Conservation (phyloP, 1,140 invertebrate species). For the Micrasema minimum region DNA sequence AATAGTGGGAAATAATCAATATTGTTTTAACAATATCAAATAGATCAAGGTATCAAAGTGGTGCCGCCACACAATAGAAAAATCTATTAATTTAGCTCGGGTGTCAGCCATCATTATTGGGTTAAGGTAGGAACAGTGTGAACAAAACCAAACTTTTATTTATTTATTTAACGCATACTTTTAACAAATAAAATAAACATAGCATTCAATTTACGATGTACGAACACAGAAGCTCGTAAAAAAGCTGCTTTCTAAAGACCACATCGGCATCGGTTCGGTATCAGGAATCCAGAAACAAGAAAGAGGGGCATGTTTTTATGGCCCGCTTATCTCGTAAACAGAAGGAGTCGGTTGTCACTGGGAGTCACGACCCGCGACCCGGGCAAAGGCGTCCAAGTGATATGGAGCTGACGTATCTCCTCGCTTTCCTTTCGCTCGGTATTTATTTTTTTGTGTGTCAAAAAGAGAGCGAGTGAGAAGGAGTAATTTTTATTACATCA, state of each 20-base stretch:
- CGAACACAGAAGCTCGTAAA: conserved; percentile 40
- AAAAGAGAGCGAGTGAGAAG: no score
- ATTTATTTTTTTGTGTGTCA: conserved; percentile 14
- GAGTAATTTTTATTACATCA: no score
- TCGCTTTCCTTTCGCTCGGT: conserved; percentile 26
- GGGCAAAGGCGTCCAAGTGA: conserved; percentile 30
- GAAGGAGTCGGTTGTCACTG: conserved; percentile 53
- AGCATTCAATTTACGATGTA: conserved; percentile 40
- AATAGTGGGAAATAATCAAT: background rate
- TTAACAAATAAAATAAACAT: conserved; percentile 15
- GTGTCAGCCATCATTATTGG: background rate
- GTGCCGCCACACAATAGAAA: conserved; percentile 19
- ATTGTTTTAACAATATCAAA: background rate
- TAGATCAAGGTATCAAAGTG: no score
- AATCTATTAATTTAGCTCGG: no score
- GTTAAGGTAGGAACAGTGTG: no score
- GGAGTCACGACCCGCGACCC: conserved; percentile 53
- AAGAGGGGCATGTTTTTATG: conserved; percentile 48
- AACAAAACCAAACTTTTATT: no score
- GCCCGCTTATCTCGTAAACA: conserved; percentile 52
- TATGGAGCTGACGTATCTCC: conserved; percentile 42
- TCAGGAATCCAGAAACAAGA: conserved; percentile 37
- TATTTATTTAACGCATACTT: no score
- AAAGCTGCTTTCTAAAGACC: conserved; percentile 41
- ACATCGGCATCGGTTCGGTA: conserved; percentile 39